Percentiles rank a stretch among this genome's conserved stretches.
These are phyloP conservation scores for Troides oblongomaculatus DNA, from an alignment of 2,888 invertebrate genomes.

Conservation along the genomic window DNA sequence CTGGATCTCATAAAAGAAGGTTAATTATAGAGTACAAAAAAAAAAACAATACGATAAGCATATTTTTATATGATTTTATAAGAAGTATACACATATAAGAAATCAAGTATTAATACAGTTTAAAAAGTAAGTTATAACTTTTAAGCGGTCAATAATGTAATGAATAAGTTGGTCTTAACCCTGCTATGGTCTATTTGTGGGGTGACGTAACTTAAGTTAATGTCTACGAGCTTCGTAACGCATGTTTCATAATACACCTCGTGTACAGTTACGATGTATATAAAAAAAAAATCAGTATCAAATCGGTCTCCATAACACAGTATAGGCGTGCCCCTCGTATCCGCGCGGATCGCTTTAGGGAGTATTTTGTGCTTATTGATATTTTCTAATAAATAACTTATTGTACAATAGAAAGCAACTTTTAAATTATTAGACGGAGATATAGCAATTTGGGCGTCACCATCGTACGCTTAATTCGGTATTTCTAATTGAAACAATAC, in stretches of 20 bases:
- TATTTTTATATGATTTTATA: too few species aligned
- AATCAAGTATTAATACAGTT: too few species aligned
- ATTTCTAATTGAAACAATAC: conserved; percentile 77
- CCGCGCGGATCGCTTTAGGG: conserved; percentile 57
- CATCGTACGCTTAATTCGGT: conserved; percentile 64
- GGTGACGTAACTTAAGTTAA: conserved; percentile 1
- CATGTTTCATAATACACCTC: conserved; percentile 33
- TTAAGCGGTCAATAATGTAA: neutral
- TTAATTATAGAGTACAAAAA: too few species aligned
- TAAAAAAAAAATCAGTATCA: conserved; percentile 42
- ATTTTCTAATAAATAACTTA: conserved; percentile 65
- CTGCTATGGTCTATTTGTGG: neutral
- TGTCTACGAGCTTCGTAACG: conserved; percentile 5
- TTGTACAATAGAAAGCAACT: conserved; percentile 62
- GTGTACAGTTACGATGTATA: conserved; percentile 40
- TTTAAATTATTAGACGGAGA: conserved; percentile 52
- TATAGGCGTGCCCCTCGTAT: conserved; percentile 57
- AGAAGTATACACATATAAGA: too few species aligned
- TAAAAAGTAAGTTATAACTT: too few species aligned
- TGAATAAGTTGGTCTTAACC: neutral
- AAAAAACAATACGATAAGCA: too few species aligned
- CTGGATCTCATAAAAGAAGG: too few species aligned
- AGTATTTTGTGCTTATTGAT: conserved; percentile 57
- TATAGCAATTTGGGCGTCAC: conserved; percentile 74
- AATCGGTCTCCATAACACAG: conserved; percentile 57